phyloP scores from a whole-genome alignment of 2,888 invertebrate genomes.

The Anoncus sp. region DNA sequence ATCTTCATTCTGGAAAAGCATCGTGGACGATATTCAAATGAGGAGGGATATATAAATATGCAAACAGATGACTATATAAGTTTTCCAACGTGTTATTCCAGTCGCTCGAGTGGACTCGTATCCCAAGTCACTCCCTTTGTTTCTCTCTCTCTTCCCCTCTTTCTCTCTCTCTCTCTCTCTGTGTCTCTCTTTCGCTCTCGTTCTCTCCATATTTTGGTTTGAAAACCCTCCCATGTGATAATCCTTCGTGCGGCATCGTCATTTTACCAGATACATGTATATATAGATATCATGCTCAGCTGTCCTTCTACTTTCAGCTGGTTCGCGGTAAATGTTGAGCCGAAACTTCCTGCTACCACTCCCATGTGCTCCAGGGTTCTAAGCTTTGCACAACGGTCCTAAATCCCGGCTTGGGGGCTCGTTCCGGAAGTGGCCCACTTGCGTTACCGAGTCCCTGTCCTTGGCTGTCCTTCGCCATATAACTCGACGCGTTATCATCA shows the following conservation, averaged over 20 bases:
- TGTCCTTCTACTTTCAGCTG: constrained; percentile 10
- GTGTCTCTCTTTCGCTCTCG: constrained; percentile 11
- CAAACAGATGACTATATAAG: neutral
- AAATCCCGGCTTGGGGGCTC: constrained; percentile 43
- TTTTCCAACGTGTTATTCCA: constrained; percentile 32
- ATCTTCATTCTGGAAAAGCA: constrained; percentile 29
- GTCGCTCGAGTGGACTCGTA: constrained; percentile 26
- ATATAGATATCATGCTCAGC: constrained; percentile 6
- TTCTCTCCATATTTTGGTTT: constrained; percentile 15
- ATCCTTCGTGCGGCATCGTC: constrained; percentile 38
- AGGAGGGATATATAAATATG: constrained; percentile 12
- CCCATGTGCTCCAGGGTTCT: constrained; percentile 37
- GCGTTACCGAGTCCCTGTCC: constrained; percentile 27
- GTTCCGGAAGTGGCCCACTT: constrained; percentile 54
- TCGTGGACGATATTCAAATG: neutral
- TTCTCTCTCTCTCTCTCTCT: neutral
- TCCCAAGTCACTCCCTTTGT: neutral
- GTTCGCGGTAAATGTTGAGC: constrained; percentile 44
- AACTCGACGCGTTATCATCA: constrained; percentile 36
- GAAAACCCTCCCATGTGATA: constrained; percentile 7
- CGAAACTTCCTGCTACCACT: constrained; percentile 42
- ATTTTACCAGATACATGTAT: constrained; percentile 44
- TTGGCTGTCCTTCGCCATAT: constrained; percentile 11
- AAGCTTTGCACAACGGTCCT: constrained; percentile 48
- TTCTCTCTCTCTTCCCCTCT: neutral